Evolutionary conservation across 2,113 vertebrate species (phyloP).

Genomic region (Solea senegalensis): DNA sequence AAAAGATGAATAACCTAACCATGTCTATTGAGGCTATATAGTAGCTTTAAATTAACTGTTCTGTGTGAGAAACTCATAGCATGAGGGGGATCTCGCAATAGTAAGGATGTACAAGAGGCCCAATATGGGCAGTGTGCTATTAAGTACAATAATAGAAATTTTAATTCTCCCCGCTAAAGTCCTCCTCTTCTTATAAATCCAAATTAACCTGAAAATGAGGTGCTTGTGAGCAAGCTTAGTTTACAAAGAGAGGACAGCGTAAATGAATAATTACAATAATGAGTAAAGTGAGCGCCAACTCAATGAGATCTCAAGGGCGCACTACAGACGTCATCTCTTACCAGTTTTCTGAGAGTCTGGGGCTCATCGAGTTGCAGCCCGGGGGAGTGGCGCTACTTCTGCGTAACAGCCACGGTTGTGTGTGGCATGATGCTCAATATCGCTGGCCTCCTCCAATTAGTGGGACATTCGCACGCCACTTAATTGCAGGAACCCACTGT

Average conservation of each 20-base stretch:
- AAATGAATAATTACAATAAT: conserved; percentile 24
- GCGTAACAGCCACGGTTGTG: not conserved
- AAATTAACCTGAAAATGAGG: conserved; percentile 30
- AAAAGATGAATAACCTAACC: too few species aligned
- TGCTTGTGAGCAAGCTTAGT: conserved; percentile 16
- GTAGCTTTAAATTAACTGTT: too few species aligned
- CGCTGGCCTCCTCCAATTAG: conserved; percentile 2
- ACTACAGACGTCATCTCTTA: not conserved
- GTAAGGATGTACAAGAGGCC: too few species aligned
- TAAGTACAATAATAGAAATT: too few species aligned
- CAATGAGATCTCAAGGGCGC: conserved; percentile 30
- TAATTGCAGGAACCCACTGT: conserved; percentile 14
- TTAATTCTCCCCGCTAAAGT: not conserved
- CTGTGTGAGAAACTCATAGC: too few species aligned
- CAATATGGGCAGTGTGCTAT: too few species aligned
- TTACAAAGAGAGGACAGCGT: conserved; percentile 8
- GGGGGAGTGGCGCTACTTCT: not conserved
- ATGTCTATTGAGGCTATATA: too few species aligned
- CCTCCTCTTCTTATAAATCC: conserved; percentile 10
- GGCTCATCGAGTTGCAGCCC: conserved; percentile 1
- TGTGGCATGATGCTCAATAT: not conserved
- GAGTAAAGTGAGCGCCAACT: conserved; percentile 15
- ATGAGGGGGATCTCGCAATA: too few species aligned
- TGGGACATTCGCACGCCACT: conserved; percentile 20
- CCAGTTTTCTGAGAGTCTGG: not conserved